Base-by-base conservation (phyloP, 2,888 invertebrate genomes). In the Torymus aiolomorphi region DNA sequence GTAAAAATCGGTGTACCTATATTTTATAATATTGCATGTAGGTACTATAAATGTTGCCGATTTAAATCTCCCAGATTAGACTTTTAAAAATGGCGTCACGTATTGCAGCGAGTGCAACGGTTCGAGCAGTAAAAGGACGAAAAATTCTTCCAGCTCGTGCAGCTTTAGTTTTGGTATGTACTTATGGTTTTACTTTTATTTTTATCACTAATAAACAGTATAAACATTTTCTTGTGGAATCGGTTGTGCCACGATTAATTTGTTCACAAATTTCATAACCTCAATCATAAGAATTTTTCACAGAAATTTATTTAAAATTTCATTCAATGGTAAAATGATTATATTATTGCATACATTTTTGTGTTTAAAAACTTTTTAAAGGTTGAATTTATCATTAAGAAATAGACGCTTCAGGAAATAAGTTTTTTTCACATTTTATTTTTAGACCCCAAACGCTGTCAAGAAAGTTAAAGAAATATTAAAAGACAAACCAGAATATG, bases 31-130 rank as follows among this genome's bases (percentile, higher is more conserved):
- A 42, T 42, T 31, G 31, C 14, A 31, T 63, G n/a, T 31, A 31
- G 14, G 3, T 18, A 18, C 12, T 42, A 59, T 59, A 61, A 18
- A 20, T 20, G 18, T 16, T 16, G 20, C 18, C 12, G 24, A 3
- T 16, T 31, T 63, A 16, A 31, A n/a, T n/a, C 12, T 83, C 66
- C 24, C 42, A 78, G 51, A 63, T 62, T 56, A 61, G 20, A 59
- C 63, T 62, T 72, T 80, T 75, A 86, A 89, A 89, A 86, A 96
- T 96, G 96, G 94, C 96, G 90, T 94, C 95, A 83, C 95, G 94
- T 92, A 93, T 94, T 82, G 94, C 95, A 87, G 96, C 95, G 80
- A 95, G 96, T 88, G 97, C 97, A 49, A 97, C 97, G 76, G 97
- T 98, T 49, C 93, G 96, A 85, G 96, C 97, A 84, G 95, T 97